A percentile compares a stretch with the other conserved stretches of the same genome.
These are phyloP conservation scores for Falco rusticolus DNA, from an alignment of 2,797 vertebrate genomes.

Conservation along the genomic window DNA sequence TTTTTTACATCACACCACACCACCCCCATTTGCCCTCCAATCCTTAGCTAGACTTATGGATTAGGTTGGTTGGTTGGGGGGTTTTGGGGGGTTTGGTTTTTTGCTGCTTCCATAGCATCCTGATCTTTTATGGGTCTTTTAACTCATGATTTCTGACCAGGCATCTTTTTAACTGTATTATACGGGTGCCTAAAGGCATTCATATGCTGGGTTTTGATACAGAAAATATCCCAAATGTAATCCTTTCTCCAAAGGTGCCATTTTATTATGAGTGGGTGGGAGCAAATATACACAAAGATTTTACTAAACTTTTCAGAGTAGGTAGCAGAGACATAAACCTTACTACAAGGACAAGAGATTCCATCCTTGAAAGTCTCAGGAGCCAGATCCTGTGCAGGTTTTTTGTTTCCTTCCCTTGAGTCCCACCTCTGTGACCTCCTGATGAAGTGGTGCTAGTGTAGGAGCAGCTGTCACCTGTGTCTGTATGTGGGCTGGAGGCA, in stretches of 20 bases:
- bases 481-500: not conserved
- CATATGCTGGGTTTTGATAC: not conserved
- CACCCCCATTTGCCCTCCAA: not conserved
- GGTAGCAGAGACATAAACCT: not conserved
- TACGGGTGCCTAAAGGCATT: not conserved
- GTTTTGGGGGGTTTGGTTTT: not conserved
- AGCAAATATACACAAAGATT: not conserved
- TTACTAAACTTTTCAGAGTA: not conserved
- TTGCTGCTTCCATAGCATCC: not conserved
- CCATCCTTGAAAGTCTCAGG: not conserved
- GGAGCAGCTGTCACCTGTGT: not conserved
- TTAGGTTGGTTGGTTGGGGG: not conserved
- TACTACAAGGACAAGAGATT: not conserved
- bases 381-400: fast-evolving
- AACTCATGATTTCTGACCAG: not conserved
- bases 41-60: not conserved
- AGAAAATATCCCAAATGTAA: not conserved
- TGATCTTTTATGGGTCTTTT: not conserved
- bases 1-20: not conserved
- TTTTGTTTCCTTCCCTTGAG: not conserved
- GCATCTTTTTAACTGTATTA: not conserved
- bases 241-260: not conserved
- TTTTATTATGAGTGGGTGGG: not conserved
- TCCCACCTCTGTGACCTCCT: not conserved
- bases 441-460: not conserved